A percentile compares a stretch with the other conserved stretches of the same genome.
These are phyloP conservation scores for Sebastes trivittatus DNA, from an alignment of 2,797 vertebrate species.

Conservation along the genomic window DNA sequence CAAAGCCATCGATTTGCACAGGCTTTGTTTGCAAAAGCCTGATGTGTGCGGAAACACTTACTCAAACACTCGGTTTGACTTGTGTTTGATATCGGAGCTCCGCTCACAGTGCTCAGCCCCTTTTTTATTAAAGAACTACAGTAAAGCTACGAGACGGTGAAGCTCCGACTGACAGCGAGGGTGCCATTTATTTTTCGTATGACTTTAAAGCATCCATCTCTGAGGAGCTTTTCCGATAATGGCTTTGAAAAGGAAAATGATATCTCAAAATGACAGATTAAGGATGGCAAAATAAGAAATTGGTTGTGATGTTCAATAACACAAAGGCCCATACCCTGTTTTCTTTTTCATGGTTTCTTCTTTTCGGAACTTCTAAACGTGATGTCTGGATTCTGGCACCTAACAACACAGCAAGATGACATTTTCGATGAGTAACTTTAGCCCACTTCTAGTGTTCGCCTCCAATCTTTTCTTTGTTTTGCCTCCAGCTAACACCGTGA, in stretches of 20 bases:
- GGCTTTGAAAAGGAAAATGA: slow-evolving; percentile 32
- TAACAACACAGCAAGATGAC: too few relatives aligned
- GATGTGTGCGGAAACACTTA: slow-evolving; percentile 1
- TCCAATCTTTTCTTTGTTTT: too few relatives aligned
- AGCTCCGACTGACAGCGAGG: slow-evolving; percentile 6
- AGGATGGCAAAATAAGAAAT: slow-evolving; percentile 9
- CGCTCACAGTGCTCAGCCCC: background rate
- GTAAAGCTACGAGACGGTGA: background rate
- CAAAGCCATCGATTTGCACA: slow-evolving; percentile 43
- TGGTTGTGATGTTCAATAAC: background rate
- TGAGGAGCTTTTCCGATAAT: slow-evolving; percentile 7
- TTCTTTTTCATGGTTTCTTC: background rate
- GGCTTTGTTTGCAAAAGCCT: slow-evolving; percentile 29
- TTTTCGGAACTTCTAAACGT: background rate
- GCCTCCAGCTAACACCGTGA: too few relatives aligned
- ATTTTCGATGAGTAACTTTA: too few relatives aligned
- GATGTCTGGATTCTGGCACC: too few relatives aligned
- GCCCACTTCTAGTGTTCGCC: too few relatives aligned
- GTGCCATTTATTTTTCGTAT: slow-evolving; percentile 10
- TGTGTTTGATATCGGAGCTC: slow-evolving; percentile 39
- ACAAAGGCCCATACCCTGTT: background rate
- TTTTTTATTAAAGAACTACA: background rate
- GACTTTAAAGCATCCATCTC: slow-evolving; percentile 30
- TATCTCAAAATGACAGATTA: slow-evolving; percentile 39
- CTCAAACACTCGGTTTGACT: background rate